A percentile compares a stretch with the other conserved stretches of the same genome.
Evolutionary conservation across 2,888 invertebrate species (phyloP).

Genomic region (Lamellibrachia satsuma): DNA sequence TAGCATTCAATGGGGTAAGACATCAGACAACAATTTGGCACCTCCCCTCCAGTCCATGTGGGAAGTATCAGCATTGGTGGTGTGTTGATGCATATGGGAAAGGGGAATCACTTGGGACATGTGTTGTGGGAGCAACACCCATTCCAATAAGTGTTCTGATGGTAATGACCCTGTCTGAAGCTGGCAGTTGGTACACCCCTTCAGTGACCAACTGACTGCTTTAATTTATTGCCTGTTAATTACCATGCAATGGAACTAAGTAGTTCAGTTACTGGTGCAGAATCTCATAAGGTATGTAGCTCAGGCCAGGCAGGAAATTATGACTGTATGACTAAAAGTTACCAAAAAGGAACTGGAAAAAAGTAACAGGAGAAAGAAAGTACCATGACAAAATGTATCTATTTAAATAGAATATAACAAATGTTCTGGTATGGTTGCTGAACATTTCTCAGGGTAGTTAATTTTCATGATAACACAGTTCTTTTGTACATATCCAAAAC

Average conservation of each 20-base stretch:
- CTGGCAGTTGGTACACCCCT: not conserved
- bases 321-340: not conserved
- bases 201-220: not conserved
- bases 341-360: not conserved
- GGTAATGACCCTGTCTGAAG: not conserved
- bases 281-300: not conserved
- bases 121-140: not conserved
- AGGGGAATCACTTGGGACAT: not conserved
- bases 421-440: not conserved
- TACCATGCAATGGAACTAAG: not conserved
- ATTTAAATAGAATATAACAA: not conserved
- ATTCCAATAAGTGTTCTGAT: not conserved
- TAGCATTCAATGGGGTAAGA: not conserved
- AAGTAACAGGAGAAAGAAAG: not conserved
- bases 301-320: not conserved
- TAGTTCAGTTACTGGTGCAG: not conserved
- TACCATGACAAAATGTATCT: not conserved
- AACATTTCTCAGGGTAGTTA: not conserved
- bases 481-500: too few species aligned
- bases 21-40: not conserved
- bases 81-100: not conserved
- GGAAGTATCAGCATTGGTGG: not conserved
- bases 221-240: not conserved
- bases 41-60: not conserved
- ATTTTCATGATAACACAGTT: too few species aligned